Base-by-base conservation (phyloP, 2,888 invertebrate genomes). In the Periphyllus acericola region DNA sequence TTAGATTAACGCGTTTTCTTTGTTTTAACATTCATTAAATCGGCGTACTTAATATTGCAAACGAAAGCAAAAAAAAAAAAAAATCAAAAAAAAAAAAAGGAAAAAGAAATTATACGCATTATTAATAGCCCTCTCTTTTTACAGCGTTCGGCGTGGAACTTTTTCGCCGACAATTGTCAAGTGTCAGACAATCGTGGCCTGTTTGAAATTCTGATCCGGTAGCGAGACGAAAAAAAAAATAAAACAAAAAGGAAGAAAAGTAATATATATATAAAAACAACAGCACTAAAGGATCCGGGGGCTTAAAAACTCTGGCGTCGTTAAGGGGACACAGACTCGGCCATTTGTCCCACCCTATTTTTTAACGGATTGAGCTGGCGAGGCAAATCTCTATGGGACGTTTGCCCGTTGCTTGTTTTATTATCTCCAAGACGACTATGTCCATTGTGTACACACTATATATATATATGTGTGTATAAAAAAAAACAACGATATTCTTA, bases 381-480 rank as follows among this genome's bases (percentile, higher is more conserved):
- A 83, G 75, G 83, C 40, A 60, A 83, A 83, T 83, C 74, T 83
- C 83, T 83, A 75, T 75, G 75, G 83, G 83, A 83, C 83, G 74
- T 83, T 83, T 75, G 60, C 74, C 36, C 83, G 36, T 36, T 72
- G 36, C 46, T 75, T 29, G 6, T 76, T 29, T 14, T 52, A 76
- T 52, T 52, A 32, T 80, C 29, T 74, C 11, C 46, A 55, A 74
- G 74, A 74, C 34, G 74, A 55, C 55, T 74, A 34, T 52, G 74
- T 83, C 55, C 25, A 55, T 75, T 60, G 74, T 72, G 4, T 66
- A 60, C 19, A 34, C 32, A 71, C 40, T 46, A 46, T 46, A 46
- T 36, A n/a, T 36, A 36, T 36, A 36, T 36, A 36, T 6, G 6
- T 46, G 40, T 72, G 34, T 21, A 36, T 25, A 36, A 21, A 74